Base-by-base conservation (phyloP, 2,888 invertebrate species). In the Drosophila anomalata region DNA sequence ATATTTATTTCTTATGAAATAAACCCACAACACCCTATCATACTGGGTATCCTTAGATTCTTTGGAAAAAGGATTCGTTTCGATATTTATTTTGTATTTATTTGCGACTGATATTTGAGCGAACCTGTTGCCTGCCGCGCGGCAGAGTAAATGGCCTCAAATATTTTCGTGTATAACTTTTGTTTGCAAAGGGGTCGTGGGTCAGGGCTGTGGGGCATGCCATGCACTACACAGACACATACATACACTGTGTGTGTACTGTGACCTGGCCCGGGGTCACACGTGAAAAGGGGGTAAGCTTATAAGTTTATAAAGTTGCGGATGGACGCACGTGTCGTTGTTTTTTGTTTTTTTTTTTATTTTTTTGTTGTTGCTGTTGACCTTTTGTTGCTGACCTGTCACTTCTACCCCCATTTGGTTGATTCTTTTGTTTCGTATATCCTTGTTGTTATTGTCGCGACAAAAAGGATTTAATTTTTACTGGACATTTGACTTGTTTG, bases 321-420 rank as follows among this genome's bases (percentile, higher is more conserved):
- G 69, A 61, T 54, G 61, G 39, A 54, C 69, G 71, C 69, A 70
- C 71, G 69, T 69, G 69, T 69, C 69, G 54, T 54, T 61, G 42
- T 22, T 11, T 56, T 44, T n/a, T 33, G 39, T 31, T 48, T 36
- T 24, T 50, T 61, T 24, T 8, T 39, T 29, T 36, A 8, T 60
- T 17, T 39, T 39, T 61, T 50, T 48, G 48, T 33, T 59, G 46
- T 47, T 59, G 46, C 44, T 39, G 41, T 22, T 31, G 50, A 57
- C 36, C 57, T 36, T 29, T 36, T 60, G 46, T 48, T 61, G 42
- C 29, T 31, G 50, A 51, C 36, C 57, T 36, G 36, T 36, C 14
- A 36, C 50, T 26, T n/a, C 26, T 6, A 36, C 33, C 58, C 20
- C 9, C 22, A 0, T 20, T 11, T 22, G 44, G 26, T 0, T 33